These are phyloP conservation scores for Tetanocera ferruginea DNA, from an alignment of 2,888 invertebrate genomes.

Conservation along the genomic window DNA sequence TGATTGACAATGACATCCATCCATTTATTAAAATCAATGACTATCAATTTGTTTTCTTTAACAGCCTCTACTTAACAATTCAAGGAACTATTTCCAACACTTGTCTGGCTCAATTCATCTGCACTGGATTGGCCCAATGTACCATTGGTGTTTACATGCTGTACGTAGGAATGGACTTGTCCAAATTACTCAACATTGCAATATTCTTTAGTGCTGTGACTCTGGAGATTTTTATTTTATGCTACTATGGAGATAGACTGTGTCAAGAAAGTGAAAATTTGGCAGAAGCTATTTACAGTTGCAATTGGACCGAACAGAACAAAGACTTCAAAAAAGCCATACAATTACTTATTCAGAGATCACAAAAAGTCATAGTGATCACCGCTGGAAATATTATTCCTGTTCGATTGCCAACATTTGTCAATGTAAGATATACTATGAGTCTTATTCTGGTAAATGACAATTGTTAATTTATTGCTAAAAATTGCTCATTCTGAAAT, in stretches of 20 bases:
- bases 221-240: constrained; percentile 71
- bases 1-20: too few relatives aligned
- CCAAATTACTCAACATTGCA: constrained; percentile 44
- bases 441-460: not conserved
- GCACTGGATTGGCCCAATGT: constrained; percentile 66
- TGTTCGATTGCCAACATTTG: constrained; percentile 71
- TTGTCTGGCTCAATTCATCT: constrained; percentile 72
- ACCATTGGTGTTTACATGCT: constrained; percentile 69
- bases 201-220: constrained; percentile 68
- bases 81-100: constrained; percentile 71
- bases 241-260: constrained; percentile 72
- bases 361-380: constrained; percentile 72
- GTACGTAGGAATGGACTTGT: constrained; percentile 53
- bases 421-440: constrained; percentile 62
- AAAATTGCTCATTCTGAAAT: too few relatives aligned
- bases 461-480: too few relatives aligned
- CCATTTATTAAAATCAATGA: too few relatives aligned
- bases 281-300: constrained; percentile 70
- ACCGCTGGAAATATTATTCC: constrained; percentile 72
- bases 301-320: constrained; percentile 73
- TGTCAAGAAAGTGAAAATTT: constrained; percentile 70
- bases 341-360: constrained; percentile 71
- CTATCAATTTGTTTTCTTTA: constrained; percentile 45
- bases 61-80: constrained; percentile 70
- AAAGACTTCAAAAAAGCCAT: constrained; percentile 62